phyloP scores from a whole-genome alignment of 2,113 vertebrate genomes.

The Bujurquina vittata region DNA sequence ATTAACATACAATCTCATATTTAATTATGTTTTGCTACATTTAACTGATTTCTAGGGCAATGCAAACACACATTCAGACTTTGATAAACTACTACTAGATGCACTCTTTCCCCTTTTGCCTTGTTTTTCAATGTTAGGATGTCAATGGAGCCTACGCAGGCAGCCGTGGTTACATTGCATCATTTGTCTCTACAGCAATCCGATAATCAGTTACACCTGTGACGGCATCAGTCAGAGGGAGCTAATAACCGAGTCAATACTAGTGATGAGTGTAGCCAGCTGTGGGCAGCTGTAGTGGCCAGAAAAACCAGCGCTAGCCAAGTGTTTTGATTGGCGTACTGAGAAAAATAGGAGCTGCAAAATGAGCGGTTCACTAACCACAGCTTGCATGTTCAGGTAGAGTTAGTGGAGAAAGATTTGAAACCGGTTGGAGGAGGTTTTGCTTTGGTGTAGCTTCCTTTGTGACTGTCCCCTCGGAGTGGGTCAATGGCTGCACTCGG shows the following conservation, averaged over 20 bases:
- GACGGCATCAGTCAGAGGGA: conserved; percentile 41
- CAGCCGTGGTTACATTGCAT: neutral
- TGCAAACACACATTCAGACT: neutral
- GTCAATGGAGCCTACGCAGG: conserved; percentile 20
- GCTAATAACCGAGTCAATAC: conserved; percentile 59
- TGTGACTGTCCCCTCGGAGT: conserved; percentile 1
- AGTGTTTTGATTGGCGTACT: neutral
- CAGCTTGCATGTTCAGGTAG: neutral
- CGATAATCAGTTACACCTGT: conserved; percentile 37
- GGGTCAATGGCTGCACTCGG: conserved; percentile 13
- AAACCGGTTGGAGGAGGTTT: neutral
- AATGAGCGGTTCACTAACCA: neutral
- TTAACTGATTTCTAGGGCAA: neutral
- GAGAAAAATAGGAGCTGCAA: neutral
- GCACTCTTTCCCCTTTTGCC: neutral
- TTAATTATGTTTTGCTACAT: neutral
- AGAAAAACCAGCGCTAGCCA: conserved; percentile 11
- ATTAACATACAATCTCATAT: neutral
- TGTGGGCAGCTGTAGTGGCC: conserved; percentile 11
- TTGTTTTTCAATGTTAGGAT: neutral
- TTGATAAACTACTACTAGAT: neutral
- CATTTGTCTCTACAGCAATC: conserved; percentile 24
- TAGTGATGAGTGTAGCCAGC: conserved; percentile 25
- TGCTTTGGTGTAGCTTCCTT: neutral
- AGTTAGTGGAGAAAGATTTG: neutral